phyloP scores from a whole-genome alignment of 2,797 vertebrate species.

The Lithobates pipiens region DNA sequence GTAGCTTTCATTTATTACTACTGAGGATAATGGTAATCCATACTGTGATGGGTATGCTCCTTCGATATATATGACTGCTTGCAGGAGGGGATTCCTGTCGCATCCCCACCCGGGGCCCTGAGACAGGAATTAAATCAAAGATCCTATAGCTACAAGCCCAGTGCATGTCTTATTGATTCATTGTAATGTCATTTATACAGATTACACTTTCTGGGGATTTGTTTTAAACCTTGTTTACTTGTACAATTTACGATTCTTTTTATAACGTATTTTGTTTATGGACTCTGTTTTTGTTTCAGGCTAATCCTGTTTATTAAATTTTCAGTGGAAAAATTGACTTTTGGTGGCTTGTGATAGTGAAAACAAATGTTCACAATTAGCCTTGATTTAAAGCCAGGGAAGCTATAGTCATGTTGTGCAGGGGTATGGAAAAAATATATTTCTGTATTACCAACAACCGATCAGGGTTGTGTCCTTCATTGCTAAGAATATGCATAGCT shows the following conservation, averaged over 20 bases:
- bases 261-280: conserved; percentile 27
- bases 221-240: conserved; percentile 27
- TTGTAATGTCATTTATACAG: conserved; percentile 55
- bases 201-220: conserved; percentile 29
- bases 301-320: background rate
- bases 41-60: conserved; percentile 33
- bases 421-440: too few species aligned
- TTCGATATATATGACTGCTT: conserved; percentile 37
- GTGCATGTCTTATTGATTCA: conserved; percentile 47
- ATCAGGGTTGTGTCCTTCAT: too few species aligned
- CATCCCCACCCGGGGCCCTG: conserved; percentile 2
- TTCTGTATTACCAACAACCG: too few species aligned
- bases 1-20: background rate
- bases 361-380: background rate
- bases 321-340: too few species aligned
- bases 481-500: too few species aligned
- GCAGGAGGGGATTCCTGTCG: conserved; percentile 23
- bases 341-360: too few species aligned
- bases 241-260: conserved; percentile 18
- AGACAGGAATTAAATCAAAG: conserved; percentile 27
- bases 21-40: conserved; percentile 34
- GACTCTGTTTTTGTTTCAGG: background rate
- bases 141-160: conserved; percentile 31
- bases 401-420: too few species aligned
- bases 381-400: background rate